Conservation (phyloP, 2,113 vertebrate genomes). For the Halcyon senegalensis region DNA sequence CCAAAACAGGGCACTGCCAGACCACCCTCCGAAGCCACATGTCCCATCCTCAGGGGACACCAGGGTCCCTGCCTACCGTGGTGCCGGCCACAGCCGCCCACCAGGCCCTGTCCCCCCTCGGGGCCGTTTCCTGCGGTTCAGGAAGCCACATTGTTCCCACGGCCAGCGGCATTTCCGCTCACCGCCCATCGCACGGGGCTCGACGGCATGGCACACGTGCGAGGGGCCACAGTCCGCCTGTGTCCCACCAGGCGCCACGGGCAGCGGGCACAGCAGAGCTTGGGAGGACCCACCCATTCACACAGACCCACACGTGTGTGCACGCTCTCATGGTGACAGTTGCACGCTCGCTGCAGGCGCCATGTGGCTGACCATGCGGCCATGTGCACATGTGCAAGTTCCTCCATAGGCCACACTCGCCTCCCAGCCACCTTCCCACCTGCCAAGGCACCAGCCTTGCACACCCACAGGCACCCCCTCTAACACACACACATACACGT, state of each 20-base stretch:
- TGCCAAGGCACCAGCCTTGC: background rate
- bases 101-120: background rate
- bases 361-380: fast-evolving
- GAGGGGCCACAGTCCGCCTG: fast-evolving
- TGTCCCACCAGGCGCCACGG: fast-evolving
- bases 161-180: conserved; percentile 68
- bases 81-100: fast-evolving
- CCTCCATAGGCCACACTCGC: fast-evolving
- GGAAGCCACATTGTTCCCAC: conserved; percentile 79
- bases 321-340: fast-evolving
- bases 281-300: fast-evolving
- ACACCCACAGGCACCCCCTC: background rate
- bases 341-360: fast-evolving
- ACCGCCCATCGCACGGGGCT: background rate
- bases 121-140: conserved; percentile 66
- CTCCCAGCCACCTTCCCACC: background rate
- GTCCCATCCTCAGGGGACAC: background rate
- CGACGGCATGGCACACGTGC: background rate
- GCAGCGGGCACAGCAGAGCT: fast-evolving
- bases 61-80: fast-evolving
- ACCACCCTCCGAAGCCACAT: background rate
- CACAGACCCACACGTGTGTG: fast-evolving
- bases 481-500: fast-evolving
- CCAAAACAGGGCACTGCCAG: fast-evolving
- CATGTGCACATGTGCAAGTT: fast-evolving